Evolutionary conservation across 2,113 vertebrate species (phyloP).

Genomic region (Riparia riparia): DNA sequence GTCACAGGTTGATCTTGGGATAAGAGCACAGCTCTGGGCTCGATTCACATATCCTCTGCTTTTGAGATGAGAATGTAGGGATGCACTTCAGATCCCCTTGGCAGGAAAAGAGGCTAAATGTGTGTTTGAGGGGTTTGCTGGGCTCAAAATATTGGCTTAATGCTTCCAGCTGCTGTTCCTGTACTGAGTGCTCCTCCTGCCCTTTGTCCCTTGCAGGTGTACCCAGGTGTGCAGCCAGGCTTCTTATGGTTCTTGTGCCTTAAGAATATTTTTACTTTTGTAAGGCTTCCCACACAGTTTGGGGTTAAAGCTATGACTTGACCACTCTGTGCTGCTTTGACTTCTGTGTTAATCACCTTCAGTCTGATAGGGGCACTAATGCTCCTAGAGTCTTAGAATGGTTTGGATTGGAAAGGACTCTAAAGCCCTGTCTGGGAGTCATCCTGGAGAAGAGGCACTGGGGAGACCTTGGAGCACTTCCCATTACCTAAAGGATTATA

Average conservation of each 20-base stretch:
- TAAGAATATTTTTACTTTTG: background rate
- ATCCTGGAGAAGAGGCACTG: background rate
- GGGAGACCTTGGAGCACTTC: background rate
- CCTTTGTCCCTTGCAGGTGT: background rate
- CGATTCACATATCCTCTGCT: background rate
- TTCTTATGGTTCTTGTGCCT: rapidly evolving
- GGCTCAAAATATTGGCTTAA: background rate
- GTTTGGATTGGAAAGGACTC: background rate
- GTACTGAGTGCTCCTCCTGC: background rate
- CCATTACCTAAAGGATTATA: background rate
- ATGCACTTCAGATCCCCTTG: background rate
- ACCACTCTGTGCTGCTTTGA: background rate
- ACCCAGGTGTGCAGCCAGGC: background rate
- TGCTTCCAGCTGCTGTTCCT: background rate
- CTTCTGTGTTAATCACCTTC: background rate
- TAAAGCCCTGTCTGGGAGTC: background rate
- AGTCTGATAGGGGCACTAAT: background rate
- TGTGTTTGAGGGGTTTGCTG: background rate
- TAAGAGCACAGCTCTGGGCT: background rate
- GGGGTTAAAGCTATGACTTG: background rate
- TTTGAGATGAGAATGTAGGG: background rate
- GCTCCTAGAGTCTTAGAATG: background rate
- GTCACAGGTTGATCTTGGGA: background rate
- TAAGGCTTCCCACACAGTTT: rapidly evolving
- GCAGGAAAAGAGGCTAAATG: background rate